phyloP scores from a whole-genome alignment of 1,140 invertebrate genomes.

The Papilio machaon region DNA sequence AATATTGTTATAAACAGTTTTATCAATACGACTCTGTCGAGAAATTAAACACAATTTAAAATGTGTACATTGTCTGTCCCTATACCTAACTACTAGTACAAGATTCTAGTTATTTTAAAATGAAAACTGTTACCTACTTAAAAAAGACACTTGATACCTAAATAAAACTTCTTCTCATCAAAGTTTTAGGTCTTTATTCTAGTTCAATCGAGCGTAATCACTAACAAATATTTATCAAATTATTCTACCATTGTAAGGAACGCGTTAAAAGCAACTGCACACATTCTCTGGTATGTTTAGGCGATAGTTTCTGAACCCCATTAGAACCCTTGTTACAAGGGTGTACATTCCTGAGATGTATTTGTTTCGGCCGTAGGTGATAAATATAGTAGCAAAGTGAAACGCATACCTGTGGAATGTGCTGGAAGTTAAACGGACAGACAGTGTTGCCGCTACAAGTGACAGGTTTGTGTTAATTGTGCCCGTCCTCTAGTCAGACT shows the following conservation, averaged over 20 bases:
- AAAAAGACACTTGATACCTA: too few relatives aligned
- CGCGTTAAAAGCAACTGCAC: not conserved
- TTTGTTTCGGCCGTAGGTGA: constrained; percentile 32
- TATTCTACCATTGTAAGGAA: too few relatives aligned
- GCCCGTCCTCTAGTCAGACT: not conserved
- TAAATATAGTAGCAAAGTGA: constrained; percentile 24
- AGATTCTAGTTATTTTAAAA: too few relatives aligned
- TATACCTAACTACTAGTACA: too few relatives aligned
- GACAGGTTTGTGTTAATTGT: constrained; percentile 30
- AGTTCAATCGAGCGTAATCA: too few relatives aligned
- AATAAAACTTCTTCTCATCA: too few relatives aligned
- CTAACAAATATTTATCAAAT: too few relatives aligned
- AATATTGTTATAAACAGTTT: not conserved
- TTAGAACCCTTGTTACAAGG: constrained; percentile 29
- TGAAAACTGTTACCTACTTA: too few relatives aligned
- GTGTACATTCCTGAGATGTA: constrained; percentile 13
- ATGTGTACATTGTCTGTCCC: too few relatives aligned
- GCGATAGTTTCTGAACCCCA: constrained; percentile 16
- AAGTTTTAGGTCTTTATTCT: too few relatives aligned
- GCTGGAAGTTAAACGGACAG: constrained; percentile 12
- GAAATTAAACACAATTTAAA: too few relatives aligned
- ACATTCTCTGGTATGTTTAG: not conserved
- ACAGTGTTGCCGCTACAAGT: not conserved
- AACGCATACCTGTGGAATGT: constrained; percentile 25
- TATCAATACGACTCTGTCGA: not conserved